Base-by-base conservation (phyloP, 2,888 invertebrate species). In the Drosophila trichaetosa region DNA sequence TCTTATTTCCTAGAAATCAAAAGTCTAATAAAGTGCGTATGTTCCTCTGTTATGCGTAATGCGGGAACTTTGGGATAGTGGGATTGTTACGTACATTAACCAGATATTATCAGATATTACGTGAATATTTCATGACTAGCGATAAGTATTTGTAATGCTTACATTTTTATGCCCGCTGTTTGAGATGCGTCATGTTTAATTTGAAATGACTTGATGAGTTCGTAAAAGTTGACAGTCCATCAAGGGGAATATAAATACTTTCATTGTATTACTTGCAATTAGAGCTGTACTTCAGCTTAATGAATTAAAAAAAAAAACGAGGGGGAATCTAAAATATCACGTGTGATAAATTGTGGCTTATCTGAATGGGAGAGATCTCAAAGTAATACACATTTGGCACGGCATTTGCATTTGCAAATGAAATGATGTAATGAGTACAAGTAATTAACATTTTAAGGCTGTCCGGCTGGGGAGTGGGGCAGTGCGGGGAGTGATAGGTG, bases 361-460 rank as follows among this genome's bases (percentile, higher is more conserved):
- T 79, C 74, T 73, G 11, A 57, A n/a, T 27, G 49, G 27, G 7
- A 21, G 29, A 71, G 33, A 67, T 65, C 68, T 69, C 21, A 16
- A 54, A 69, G n/a, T 81, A 73, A 79, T 81, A 66, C 58, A 34
- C 56, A 58, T 33, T 42, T 40, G 48, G 54, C 79, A 79, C 79
- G 79, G 69, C 62, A 76, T 51, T 67, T 79, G 76, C 62, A 74
- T 40, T 42, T 53, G 52, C 59, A 40, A 51, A 29, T 46, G 18
- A 38, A 69, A 66, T 85, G 83, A 88, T 85, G 89, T 88, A 85
- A 90, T 65, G 68, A 66, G 69, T 57, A 24, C n/a, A 42, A 57
- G 65, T 90, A 85, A 88, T 85, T 90, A 90, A 69, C 90, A 83
- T 82, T 80, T 74, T 67, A 58, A 29, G 56, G 46, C 42, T 64